Conservation (phyloP, 2,797 vertebrate genomes). For the Enteromius viviparus region DNA sequence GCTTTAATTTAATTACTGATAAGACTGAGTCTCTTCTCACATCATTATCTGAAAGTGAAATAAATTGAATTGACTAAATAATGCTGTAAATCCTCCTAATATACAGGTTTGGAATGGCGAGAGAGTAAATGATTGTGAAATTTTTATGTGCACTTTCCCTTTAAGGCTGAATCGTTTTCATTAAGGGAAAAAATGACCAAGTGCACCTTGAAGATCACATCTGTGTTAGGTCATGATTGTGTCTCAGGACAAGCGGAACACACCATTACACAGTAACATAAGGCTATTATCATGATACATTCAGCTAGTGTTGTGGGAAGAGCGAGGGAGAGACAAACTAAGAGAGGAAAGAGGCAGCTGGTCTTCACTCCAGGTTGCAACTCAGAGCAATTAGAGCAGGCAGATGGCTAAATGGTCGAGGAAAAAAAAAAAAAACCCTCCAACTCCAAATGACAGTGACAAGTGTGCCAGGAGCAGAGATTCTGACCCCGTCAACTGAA, state of each 20-base stretch:
- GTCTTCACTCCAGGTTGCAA: constrained; percentile 72
- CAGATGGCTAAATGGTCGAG: constrained; percentile 74
- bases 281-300: constrained; percentile 54
- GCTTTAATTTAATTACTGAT: neutral
- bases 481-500: constrained; percentile 56
- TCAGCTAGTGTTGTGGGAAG: constrained; percentile 33
- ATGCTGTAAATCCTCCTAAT: neutral
- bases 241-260: constrained; percentile 46
- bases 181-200: neutral
- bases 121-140: neutral
- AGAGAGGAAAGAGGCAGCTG: constrained; percentile 55
- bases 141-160: neutral
- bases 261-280: constrained; percentile 45
- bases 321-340: constrained; percentile 58
- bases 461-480: constrained; percentile 56
- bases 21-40: neutral
- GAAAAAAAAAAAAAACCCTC: constrained; percentile 8
- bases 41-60: neutral
- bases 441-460: constrained; percentile 54
- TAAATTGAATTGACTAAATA: neutral
- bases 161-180: constrained; percentile 1
- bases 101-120: too few relatives aligned
- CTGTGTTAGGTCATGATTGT: constrained; percentile 26
- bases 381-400: constrained; percentile 81
- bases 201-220: constrained; percentile 5